Evolutionary conservation across 2,888 invertebrate species (phyloP), one percentile per base, ranked within the genome.

Genomic region (Pollenia amentaria): DNA sequence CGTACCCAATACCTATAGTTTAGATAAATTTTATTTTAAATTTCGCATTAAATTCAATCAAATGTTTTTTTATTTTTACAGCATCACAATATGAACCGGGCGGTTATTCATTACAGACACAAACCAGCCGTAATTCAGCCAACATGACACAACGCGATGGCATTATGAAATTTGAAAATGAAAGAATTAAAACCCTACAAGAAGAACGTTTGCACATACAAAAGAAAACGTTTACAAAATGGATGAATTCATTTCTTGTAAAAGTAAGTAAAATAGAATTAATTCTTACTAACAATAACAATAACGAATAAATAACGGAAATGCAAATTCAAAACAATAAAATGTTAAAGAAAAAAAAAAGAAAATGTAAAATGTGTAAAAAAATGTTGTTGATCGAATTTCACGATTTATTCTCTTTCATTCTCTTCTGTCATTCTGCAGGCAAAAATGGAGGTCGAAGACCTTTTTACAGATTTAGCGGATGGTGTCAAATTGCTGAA

Each of bases 161-260:
- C 94, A 97, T 97, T 90, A 96, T 97, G 93, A 97, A 97, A 94
- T 99, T 99, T 94, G 99, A 99, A 95, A 98, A 97, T 95, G 98
- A 97, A 93, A 96, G 99, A 89, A 99, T 99, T 93, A 96, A 97
- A 95, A 98, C 98, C 93, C 96, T 99, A 93, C 99, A 99, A 94
- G 98, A 99, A 94, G 99, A 99, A 94, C 96, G 99, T 83, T 95
- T 99, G 89, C 97, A 98, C 94, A 99, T 99, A 90, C 99, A 99
- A 94, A 99, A 99, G 95, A 99, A 99, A 94, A 99, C 99, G 44
- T 99, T 99, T 94, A 99, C 99, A 90, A 99, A 99, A 98, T 99
- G 99, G 99, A 97, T 99, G 97, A 99, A 99, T 94, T 98, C 98
- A 21, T 98, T 98, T 94, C 94, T 99, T 91, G 96, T 97, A 93